Percentiles rank a stretch among this genome's conserved stretches.
Conservation (phyloP, 2,797 vertebrate genomes). For the Nasua narica region DNA sequence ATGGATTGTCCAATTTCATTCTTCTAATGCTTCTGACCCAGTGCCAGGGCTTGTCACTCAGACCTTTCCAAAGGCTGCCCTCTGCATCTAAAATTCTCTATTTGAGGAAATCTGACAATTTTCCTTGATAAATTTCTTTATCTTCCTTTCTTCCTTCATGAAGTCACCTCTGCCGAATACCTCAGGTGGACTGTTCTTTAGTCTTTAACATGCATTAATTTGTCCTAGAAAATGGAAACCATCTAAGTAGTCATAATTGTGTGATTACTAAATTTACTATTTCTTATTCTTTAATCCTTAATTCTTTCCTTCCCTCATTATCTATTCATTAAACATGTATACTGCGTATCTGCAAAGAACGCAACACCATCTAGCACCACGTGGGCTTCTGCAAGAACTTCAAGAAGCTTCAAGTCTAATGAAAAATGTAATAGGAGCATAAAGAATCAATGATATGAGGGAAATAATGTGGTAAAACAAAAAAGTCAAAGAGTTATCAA, state of each 20-base stretch:
- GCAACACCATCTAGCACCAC: background rate
- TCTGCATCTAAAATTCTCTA: constrained; percentile 28
- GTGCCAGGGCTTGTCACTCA: constrained; percentile 21
- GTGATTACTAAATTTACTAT: background rate
- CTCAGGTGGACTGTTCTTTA: background rate
- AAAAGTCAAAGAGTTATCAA: background rate
- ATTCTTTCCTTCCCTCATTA: background rate
- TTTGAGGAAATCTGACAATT: constrained; percentile 12
- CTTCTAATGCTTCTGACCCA: constrained; percentile 55
- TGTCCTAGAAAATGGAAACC: background rate
- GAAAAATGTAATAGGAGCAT: background rate
- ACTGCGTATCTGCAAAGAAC: background rate
- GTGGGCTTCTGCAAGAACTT: background rate
- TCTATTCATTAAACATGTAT: background rate
- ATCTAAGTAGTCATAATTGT: background rate
- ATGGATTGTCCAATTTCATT: constrained; percentile 57
- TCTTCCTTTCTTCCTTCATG: background rate
- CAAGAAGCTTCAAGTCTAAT: background rate
- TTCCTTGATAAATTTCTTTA: background rate
- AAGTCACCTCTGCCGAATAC: background rate
- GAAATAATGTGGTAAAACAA: background rate
- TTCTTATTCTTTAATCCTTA: background rate
- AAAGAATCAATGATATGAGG: background rate
- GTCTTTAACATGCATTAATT: background rate
- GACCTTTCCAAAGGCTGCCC: constrained; percentile 31